Conservation (phyloP, 37 sponge, comb jelly and placozoan genomes). For the Tethya wilhelma region DNA sequence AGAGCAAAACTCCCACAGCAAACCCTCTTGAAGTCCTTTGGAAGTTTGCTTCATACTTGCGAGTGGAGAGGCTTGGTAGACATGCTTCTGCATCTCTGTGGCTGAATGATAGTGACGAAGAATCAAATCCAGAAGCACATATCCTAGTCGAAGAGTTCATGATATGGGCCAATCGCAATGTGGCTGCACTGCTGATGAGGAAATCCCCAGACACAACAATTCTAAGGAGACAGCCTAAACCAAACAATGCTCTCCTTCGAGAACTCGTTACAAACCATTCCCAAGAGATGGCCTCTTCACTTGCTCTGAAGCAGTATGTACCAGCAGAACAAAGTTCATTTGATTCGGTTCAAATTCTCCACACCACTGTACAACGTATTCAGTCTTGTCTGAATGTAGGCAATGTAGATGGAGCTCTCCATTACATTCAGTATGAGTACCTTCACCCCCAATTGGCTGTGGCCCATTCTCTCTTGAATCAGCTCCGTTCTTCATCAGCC, state of each 20-base stretch:
- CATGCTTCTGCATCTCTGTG: slow-evolving; percentile 1
- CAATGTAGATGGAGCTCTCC: background rate
- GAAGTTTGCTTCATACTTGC: slow-evolving; percentile 35
- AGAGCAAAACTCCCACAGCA: background rate
- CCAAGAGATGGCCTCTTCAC: background rate
- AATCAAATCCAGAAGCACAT: slow-evolving; percentile 29
- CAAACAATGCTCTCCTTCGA: slow-evolving; percentile 16
- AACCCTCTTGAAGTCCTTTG: slow-evolving; percentile 10
- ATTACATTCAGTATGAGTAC: slow-evolving; percentile 1
- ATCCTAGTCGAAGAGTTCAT: slow-evolving; percentile 55
- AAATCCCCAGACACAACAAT: background rate
- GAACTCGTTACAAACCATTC: background rate
- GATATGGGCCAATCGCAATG: slow-evolving; percentile 51
- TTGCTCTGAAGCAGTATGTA: background rate
- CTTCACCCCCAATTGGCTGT: slow-evolving; percentile 43
- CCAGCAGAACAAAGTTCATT: background rate
- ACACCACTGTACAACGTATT: background rate
- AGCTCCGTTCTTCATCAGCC: background rate
- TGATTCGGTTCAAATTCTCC: background rate
- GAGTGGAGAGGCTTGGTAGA: slow-evolving; percentile 24
- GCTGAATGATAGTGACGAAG: slow-evolving; percentile 5
- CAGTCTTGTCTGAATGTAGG: background rate
- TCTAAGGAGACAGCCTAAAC: slow-evolving; percentile 22
- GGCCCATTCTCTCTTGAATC: background rate
- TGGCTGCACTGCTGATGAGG: slow-evolving; percentile 31